Conservation (phyloP, 2,113 vertebrate genomes). For the Chamaetylas fuelleborni region DNA sequence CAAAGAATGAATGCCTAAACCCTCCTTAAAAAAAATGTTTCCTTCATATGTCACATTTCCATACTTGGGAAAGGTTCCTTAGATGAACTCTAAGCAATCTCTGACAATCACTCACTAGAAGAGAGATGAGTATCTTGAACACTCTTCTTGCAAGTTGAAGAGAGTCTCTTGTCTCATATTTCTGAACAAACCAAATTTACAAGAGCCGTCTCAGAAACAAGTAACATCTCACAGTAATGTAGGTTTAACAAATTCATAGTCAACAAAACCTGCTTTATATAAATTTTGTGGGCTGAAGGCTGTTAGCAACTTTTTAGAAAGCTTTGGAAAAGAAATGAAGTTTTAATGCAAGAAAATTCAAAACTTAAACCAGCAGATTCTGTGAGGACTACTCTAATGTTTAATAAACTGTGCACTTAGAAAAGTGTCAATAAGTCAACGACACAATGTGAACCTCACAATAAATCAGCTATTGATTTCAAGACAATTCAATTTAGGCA, state of each 20-base stretch:
- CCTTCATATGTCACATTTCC: constrained; percentile 30
- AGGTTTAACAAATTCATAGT: constrained; percentile 38
- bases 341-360: constrained; percentile 8
- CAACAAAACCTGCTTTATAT: constrained; percentile 37
- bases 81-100: constrained; percentile 3
- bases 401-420: constrained; percentile 5
- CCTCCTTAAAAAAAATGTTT: not conserved
- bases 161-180: not conserved
- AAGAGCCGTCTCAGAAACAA: constrained; percentile 33
- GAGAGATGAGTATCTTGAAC: not conserved
- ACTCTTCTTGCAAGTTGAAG: not conserved
- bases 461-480: constrained; percentile 30
- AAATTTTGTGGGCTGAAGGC: constrained; percentile 27
- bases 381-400: not conserved
- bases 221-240: constrained; percentile 1
- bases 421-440: not conserved
- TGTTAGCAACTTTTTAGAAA: not conserved
- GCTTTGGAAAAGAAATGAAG: not conserved
- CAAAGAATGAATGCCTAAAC: not conserved
- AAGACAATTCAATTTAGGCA: not conserved
- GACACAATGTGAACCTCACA: not conserved
- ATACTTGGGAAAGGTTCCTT: not conserved
- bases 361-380: not conserved
- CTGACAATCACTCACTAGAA: constrained; percentile 10
- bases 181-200: constrained; percentile 23